phyloP scores from a whole-genome alignment of 2,888 invertebrate species.

The Electrophaes corylata region DNA sequence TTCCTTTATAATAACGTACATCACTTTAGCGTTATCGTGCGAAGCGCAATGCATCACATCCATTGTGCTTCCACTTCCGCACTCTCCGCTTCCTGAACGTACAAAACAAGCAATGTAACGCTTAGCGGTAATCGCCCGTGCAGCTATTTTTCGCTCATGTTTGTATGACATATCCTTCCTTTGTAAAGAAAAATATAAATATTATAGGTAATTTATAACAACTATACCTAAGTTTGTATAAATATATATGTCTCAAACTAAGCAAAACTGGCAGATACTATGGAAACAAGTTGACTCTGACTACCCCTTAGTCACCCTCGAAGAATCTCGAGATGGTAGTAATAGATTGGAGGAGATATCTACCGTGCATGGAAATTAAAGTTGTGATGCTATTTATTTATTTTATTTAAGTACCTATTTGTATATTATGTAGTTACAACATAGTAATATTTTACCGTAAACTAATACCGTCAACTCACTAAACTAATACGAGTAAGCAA shows the following conservation, averaged over 20 bases:
- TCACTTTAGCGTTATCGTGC: constrained; percentile 74
- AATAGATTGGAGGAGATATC: too few relatives aligned
- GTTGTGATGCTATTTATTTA: too few relatives aligned
- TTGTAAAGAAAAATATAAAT: constrained; percentile 12
- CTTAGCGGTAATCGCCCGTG: constrained; percentile 47
- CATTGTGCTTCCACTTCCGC: constrained; percentile 68
- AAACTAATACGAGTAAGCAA: constrained; percentile 19
- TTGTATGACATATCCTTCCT: constrained; percentile 53
- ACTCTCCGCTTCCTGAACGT: constrained; percentile 45
- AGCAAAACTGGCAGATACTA: too few relatives aligned
- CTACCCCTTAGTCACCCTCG: too few relatives aligned
- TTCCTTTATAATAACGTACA: constrained; percentile 41
- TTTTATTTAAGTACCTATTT: too few relatives aligned
- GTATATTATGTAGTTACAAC: neutral
- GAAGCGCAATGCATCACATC: constrained; percentile 71
- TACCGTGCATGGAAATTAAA: too few relatives aligned
- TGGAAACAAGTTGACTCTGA: too few relatives aligned
- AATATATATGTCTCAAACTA: too few relatives aligned
- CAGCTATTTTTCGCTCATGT: constrained; percentile 48
- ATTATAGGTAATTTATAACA: neutral
- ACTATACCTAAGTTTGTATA: too few relatives aligned
- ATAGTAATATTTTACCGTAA: neutral
- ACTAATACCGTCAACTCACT: constrained; percentile 12
- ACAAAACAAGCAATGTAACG: constrained; percentile 50
- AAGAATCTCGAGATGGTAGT: too few relatives aligned